Percentiles rank a stretch among this genome's conserved stretches.
Conservation (phyloP, 2,797 vertebrate genomes). For the Artibeus jamaicensis region DNA sequence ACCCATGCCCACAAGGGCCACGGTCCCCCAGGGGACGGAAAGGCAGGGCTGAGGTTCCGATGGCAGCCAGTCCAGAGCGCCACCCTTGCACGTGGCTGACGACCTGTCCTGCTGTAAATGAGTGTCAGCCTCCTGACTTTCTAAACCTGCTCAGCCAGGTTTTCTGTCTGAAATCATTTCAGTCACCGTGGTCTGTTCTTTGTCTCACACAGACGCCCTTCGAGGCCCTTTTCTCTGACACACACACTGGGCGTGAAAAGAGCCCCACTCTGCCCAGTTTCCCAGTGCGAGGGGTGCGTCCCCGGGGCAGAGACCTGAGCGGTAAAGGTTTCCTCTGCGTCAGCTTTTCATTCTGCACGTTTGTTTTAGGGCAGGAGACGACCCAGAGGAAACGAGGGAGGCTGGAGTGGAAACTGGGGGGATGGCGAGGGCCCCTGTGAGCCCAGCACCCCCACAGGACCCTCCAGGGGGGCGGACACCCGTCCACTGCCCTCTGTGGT, state of each 20-base stretch:
- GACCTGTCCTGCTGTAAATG: not conserved
- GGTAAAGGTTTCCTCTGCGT: not conserved
- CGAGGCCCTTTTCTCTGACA: not conserved
- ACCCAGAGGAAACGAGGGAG: too few species aligned
- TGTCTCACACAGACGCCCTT: not conserved
- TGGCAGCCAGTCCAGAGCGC: not conserved
- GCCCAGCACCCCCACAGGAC: too few species aligned
- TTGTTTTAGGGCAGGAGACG: too few species aligned
- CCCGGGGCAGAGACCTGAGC: conserved; percentile 63
- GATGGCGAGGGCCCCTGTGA: too few species aligned
- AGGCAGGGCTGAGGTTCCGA: not conserved
- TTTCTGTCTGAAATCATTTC: not conserved
- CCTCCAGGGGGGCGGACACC: too few species aligned
- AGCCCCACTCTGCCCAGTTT: not conserved
- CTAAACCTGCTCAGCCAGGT: not conserved
- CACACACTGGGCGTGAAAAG: not conserved
- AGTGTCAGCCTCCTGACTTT: not conserved
- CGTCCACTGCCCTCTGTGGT: too few species aligned
- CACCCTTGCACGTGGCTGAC: not conserved
- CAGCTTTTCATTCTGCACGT: too few species aligned
- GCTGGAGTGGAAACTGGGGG: too few species aligned
- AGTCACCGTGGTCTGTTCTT: not conserved
- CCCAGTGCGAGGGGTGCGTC: conserved; percentile 63
- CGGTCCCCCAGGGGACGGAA: too few species aligned
- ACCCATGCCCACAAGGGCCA: not conserved